Conservation (phyloP, 2,888 invertebrate species). For the Saturnia pavonia region DNA sequence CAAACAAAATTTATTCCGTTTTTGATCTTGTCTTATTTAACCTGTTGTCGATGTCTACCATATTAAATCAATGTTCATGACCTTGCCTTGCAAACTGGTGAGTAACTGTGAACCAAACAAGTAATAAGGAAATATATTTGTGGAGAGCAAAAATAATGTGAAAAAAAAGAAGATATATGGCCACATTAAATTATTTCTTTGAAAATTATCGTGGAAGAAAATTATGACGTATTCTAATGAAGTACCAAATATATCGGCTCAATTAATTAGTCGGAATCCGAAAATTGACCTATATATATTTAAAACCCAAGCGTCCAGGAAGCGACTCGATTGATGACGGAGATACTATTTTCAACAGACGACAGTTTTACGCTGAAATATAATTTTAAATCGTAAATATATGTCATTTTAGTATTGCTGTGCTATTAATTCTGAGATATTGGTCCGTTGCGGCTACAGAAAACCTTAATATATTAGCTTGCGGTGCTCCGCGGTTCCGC, state of each 20-base stretch:
- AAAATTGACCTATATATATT: conserved; percentile 1
- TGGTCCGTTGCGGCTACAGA: background rate
- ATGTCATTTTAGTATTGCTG: conserved; percentile 1
- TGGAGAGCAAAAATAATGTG: background rate
- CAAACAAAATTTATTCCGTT: no score
- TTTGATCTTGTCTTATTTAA: no score
- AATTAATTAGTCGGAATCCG: conserved; percentile 3
- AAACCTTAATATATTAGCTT: background rate
- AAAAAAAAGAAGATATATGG: background rate
- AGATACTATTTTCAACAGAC: conserved; percentile 3
- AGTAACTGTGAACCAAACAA: no score
- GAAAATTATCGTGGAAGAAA: background rate
- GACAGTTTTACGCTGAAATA: background rate
- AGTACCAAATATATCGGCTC: background rate
- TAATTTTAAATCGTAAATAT: conserved; percentile 9
- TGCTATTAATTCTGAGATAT: background rate
- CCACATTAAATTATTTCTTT: background rate
- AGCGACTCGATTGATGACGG: conserved; percentile 6
- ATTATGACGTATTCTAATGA: background rate
- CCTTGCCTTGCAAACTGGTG: no score
- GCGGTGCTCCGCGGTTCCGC: background rate
- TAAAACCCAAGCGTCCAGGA: conserved; percentile 7
- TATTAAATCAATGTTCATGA: no score
- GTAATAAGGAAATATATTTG: background rate
- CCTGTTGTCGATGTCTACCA: no score